These are phyloP conservation scores for Cryptoblepharus egeriae DNA, from an alignment of 2,797 vertebrate genomes.

Conservation along the genomic window DNA sequence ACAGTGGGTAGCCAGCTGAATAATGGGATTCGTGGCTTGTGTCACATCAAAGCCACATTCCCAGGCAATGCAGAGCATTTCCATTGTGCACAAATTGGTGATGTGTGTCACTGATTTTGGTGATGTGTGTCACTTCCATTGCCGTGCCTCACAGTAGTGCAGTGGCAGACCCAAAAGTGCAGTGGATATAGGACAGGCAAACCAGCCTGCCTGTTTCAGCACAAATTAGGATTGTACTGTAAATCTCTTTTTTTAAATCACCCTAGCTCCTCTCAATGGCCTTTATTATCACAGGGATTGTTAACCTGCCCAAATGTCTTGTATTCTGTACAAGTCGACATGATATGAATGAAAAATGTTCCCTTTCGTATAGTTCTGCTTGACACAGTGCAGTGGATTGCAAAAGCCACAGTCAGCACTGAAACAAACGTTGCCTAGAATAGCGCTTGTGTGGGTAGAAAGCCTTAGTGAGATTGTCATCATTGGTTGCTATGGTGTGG, in stretches of 20 bases:
- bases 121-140: no score
- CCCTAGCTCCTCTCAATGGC: neutral
- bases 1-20: no score
- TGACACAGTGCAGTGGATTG: neutral
- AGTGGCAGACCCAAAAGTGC: no score
- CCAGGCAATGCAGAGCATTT: no score
- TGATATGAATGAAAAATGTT: neutral
- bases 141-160: no score
- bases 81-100: no score
- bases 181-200: no score
- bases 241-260: neutral
- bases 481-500: slow-evolving; percentile 1
- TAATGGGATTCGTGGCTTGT: no score
- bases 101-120: no score
- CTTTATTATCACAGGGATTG: neutral
- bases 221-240: no score
- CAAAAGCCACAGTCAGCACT: neutral
- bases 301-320: neutral
- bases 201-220: no score
- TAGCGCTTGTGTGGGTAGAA: neutral
- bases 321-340: neutral
- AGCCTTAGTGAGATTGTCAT: neutral
- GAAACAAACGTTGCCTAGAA: neutral
- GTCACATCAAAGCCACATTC: no score
- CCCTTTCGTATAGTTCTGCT: neutral